phyloP scores from a whole-genome alignment of 2,888 invertebrate species.

The Plusia festucae region DNA sequence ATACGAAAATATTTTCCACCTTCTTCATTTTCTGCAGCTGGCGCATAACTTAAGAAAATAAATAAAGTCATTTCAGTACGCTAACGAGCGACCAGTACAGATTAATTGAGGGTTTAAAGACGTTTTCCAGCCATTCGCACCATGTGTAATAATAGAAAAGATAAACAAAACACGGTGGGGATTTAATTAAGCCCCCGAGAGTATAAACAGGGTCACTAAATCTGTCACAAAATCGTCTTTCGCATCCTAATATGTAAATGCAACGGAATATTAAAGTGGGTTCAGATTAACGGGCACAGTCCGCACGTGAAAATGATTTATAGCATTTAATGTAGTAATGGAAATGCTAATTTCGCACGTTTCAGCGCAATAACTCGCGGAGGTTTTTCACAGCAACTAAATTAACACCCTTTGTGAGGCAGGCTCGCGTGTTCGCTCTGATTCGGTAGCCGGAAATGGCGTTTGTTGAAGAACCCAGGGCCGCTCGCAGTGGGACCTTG shows the following conservation, averaged over 20 bases:
- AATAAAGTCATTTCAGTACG: slow-evolving; percentile 29
- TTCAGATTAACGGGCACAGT: slow-evolving; percentile 51
- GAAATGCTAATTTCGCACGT: slow-evolving; percentile 71
- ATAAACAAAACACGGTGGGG: slow-evolving; percentile 39
- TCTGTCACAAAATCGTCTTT: slow-evolving; percentile 53
- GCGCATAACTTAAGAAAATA: slow-evolving; percentile 13
- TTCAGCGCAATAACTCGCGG: slow-evolving; percentile 66
- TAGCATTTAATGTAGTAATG: slow-evolving; percentile 65
- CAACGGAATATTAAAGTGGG: slow-evolving; percentile 54
- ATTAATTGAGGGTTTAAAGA: slow-evolving; percentile 30
- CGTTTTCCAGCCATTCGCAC: slow-evolving; percentile 8
- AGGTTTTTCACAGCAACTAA: slow-evolving; percentile 73
- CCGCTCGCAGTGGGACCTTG: slow-evolving; percentile 53
- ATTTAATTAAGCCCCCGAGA: slow-evolving; percentile 46
- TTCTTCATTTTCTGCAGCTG: slow-evolving; percentile 5
- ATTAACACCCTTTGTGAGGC: slow-evolving; percentile 78
- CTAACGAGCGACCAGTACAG: slow-evolving; percentile 23
- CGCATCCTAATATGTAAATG: slow-evolving; percentile 58
- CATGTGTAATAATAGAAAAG: slow-evolving; percentile 15
- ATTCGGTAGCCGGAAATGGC: slow-evolving; percentile 80
- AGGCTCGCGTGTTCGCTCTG: slow-evolving; percentile 76
- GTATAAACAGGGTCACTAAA: slow-evolving; percentile 41
- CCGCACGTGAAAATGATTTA: slow-evolving; percentile 64
- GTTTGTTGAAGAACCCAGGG: slow-evolving; percentile 69
- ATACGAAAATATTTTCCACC: background rate